A percentile compares a stretch with the other conserved stretches of the same genome.
Conservation (phyloP, 2,888 invertebrate species). For the Rotaria socialis region DNA sequence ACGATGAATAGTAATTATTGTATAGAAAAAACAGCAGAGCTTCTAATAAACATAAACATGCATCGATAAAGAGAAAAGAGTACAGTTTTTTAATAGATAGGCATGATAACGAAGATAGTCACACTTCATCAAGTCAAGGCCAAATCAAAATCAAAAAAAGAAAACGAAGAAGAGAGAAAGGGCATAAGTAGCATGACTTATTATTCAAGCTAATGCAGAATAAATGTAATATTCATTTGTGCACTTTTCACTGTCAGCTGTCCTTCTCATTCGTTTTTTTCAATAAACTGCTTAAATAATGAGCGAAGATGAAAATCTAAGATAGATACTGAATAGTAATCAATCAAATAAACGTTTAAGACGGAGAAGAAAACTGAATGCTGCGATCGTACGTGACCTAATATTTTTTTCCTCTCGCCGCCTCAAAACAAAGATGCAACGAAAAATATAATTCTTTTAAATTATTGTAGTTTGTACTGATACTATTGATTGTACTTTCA, state of each 20-base stretch:
- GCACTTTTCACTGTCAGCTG: neutral
- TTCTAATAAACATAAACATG: neutral
- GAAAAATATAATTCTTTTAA: neutral
- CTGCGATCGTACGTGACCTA: neutral
- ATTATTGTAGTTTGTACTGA: neutral
- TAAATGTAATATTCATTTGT: neutral
- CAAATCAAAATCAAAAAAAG: neutral
- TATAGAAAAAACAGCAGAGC: neutral
- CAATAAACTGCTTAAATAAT: neutral
- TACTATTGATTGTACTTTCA: neutral
- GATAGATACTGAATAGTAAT: neutral
- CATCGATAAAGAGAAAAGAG: neutral
- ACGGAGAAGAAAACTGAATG: neutral
- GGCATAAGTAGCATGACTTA: neutral
- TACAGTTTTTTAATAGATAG: neutral
- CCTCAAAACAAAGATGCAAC: no score
- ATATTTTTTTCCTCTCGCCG: neutral
- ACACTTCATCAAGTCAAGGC: constrained; percentile 24
- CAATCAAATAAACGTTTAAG: neutral
- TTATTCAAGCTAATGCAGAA: neutral
- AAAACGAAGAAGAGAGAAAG: neutral
- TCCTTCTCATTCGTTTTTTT: neutral
- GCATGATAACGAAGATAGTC: neutral
- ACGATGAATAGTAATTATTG: neutral
- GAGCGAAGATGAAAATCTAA: neutral